Evolutionary conservation across 2,113 vertebrate genomes (phyloP).

Genomic region (Corythornis vintsioides): DNA sequence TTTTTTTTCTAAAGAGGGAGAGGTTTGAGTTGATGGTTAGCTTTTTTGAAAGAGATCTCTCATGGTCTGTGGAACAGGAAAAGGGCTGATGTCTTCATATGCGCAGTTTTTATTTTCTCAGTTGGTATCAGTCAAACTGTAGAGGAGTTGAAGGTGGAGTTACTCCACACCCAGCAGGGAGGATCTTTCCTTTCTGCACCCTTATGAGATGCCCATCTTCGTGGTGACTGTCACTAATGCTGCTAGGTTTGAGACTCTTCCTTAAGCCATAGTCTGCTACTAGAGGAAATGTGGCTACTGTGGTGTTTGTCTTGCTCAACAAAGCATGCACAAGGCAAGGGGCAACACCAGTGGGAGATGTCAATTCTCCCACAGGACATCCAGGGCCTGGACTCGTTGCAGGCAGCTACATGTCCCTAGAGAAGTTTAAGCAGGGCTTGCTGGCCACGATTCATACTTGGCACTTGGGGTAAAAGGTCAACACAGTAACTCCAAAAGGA

Average conservation of each 20-base stretch:
- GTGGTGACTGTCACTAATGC: neutral
- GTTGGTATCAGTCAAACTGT: neutral
- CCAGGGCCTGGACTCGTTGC: rapidly evolving
- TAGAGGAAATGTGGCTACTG: neutral
- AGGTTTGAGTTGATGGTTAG: neutral
- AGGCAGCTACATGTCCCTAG: neutral
- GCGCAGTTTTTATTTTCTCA: neutral
- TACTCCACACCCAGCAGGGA: neutral
- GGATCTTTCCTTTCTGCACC: neutral
- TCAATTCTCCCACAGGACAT: rapidly evolving
- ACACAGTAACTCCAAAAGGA: constrained; percentile 13
- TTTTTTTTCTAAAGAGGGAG: neutral
- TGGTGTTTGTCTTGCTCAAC: neutral
- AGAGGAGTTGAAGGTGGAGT: neutral
- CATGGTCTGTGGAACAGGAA: neutral
- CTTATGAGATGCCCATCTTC: rapidly evolving
- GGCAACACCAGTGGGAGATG: neutral
- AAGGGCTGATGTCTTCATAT: neutral
- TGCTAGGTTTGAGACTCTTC: neutral
- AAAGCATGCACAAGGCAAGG: neutral
- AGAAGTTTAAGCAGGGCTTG: neutral
- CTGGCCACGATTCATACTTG: neutral
- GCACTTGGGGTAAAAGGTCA: neutral
- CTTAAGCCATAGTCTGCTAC: neutral
- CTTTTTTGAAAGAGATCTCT: neutral